phyloP scores from a whole-genome alignment of 2,797 vertebrate species.

The Galago senegalensis region DNA sequence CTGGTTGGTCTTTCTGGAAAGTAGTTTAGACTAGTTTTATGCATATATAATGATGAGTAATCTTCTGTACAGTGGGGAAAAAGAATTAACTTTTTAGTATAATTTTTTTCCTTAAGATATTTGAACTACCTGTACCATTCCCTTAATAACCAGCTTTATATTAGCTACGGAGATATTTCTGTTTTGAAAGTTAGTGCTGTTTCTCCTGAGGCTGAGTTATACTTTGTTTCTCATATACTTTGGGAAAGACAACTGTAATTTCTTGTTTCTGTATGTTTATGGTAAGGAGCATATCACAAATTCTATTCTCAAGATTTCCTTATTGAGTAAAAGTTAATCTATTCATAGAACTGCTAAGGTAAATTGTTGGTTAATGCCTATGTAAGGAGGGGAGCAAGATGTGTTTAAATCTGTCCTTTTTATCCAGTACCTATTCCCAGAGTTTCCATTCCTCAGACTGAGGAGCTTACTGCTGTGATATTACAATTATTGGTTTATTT shows the following conservation, averaged over 20 bases:
- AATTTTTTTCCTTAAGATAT: constrained; percentile 40
- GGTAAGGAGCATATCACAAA: constrained; percentile 32
- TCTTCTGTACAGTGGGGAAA: background rate
- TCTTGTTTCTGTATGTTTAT: constrained; percentile 64
- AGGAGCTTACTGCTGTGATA: background rate
- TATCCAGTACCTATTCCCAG: background rate
- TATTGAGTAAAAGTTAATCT: constrained; percentile 49
- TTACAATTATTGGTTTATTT: constrained; percentile 12
- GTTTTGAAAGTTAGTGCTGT: constrained; percentile 50
- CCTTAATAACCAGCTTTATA: constrained; percentile 46
- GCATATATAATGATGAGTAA: constrained; percentile 33
- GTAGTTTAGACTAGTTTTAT: constrained; percentile 46
- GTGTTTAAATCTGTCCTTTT: constrained; percentile 13
- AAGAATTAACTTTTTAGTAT: constrained; percentile 58
- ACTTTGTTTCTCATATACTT: constrained; percentile 63
- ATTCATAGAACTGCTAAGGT: background rate
- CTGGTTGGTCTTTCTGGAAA: constrained; percentile 43
- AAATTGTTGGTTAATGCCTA: constrained; percentile 9
- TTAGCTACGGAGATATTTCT: constrained; percentile 49
- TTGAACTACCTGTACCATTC: constrained; percentile 33
- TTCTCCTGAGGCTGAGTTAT: constrained; percentile 36
- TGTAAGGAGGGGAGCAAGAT: background rate
- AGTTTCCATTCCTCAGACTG: background rate
- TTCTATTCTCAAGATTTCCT: constrained; percentile 48
- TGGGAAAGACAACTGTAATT: constrained; percentile 54